A percentile compares a stretch with the other conserved stretches of the same genome.
Evolutionary conservation across 1,140 invertebrate species (phyloP).

Genomic region (Halesus radiatus): DNA sequence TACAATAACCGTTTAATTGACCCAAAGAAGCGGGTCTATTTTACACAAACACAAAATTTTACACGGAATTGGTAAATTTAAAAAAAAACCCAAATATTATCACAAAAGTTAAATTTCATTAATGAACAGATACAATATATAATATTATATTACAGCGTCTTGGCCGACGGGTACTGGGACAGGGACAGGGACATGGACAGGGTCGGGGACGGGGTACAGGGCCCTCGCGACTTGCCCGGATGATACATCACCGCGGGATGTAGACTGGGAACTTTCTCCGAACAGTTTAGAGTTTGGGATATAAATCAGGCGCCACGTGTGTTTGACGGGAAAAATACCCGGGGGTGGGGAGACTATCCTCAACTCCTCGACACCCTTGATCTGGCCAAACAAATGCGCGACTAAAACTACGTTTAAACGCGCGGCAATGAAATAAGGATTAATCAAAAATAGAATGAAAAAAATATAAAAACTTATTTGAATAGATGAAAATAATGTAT

Average conservation of each 20-base stretch:
- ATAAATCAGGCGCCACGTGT: slow-evolving; percentile 55
- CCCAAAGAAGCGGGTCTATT: too few relatives aligned
- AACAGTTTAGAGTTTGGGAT: slow-evolving; percentile 37
- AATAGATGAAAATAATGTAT: too few relatives aligned
- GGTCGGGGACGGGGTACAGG: not conserved
- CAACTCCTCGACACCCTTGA: not conserved
- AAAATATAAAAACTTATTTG: not conserved
- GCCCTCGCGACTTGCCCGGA: slow-evolving; percentile 20
- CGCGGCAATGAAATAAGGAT: not conserved
- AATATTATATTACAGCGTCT: not conserved
- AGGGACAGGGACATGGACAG: not conserved
- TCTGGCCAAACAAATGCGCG: not conserved
- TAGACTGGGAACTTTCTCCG: slow-evolving; percentile 28
- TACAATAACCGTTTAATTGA: too few relatives aligned
- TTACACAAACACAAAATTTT: too few relatives aligned
- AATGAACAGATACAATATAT: slow-evolving; percentile 15
- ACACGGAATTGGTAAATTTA: too few relatives aligned
- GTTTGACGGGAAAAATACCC: slow-evolving; percentile 45
- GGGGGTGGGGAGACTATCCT: slow-evolving; percentile 30
- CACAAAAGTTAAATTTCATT: too few relatives aligned
- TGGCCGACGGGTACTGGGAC: not conserved
- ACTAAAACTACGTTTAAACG: slow-evolving; percentile 12
- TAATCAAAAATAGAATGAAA: too few relatives aligned
- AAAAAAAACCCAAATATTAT: too few relatives aligned
- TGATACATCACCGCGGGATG: slow-evolving; percentile 34